Percentiles rank a stretch among this genome's conserved stretches.
These are phyloP conservation scores for Hystrix cristata DNA, from an alignment of 2,113 vertebrate genomes.

Conservation along the genomic window DNA sequence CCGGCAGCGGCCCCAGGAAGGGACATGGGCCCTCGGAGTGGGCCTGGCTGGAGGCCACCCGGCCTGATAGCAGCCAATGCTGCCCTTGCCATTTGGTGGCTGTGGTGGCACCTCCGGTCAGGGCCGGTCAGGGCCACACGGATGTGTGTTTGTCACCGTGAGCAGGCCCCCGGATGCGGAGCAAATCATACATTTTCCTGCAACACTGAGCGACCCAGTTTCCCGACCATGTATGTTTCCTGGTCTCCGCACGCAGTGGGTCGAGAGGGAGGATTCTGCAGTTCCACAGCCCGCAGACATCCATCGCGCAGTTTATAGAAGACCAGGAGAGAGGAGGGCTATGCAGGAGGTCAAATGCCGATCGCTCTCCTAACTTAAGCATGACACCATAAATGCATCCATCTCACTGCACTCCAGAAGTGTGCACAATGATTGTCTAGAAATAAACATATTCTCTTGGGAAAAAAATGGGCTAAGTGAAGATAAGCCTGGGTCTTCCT, in stretches of 20 bases:
- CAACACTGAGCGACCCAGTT: neutral
- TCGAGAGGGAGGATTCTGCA: neutral
- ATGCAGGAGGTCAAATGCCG: neutral
- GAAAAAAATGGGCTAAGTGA: neutral
- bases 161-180: constrained; percentile 61
- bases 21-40: neutral
- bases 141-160: constrained; percentile 72
- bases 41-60: neutral
- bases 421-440: neutral
- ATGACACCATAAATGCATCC: no score
- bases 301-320: no score
- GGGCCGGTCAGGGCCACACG: constrained; percentile 53
- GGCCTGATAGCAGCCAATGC: neutral
- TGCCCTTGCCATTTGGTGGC: constrained; percentile 54
- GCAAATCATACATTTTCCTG: neutral
- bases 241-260: neutral
- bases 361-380: neutral
- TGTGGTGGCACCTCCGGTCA: constrained; percentile 72
- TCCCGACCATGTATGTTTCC: neutral
- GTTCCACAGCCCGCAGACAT: neutral
- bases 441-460: neutral
- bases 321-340: neutral
- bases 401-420: neutral
- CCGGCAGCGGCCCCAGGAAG: neutral
- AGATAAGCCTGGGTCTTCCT: neutral